Conservation (phyloP, 2,888 invertebrate genomes). For the Coecobrya sp. region DNA sequence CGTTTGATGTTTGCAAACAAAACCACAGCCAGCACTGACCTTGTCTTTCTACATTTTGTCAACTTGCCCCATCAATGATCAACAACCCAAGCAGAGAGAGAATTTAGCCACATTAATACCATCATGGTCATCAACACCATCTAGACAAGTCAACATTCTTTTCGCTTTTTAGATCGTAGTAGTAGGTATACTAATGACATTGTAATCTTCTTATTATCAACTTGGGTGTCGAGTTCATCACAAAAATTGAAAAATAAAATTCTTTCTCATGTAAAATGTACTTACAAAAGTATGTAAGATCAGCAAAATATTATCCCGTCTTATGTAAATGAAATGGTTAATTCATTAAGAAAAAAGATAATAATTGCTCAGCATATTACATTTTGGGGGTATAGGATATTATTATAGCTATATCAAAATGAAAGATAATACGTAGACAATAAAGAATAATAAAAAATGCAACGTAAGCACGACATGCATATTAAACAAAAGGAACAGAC, state of each 20-base stretch:
- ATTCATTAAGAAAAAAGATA: conserved; percentile 12
- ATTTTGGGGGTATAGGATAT: background rate
- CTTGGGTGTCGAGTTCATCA: too few species aligned
- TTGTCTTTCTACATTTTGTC: background rate
- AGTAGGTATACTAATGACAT: too few species aligned
- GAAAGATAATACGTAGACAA: background rate
- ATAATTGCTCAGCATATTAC: background rate
- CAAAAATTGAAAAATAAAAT: background rate
- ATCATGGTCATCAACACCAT: too few species aligned
- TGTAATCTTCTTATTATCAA: too few species aligned
- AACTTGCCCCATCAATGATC: background rate
- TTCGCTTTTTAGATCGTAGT: too few species aligned
- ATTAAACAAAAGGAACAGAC: conserved; percentile 33
- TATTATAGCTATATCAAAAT: background rate
- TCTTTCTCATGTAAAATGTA: background rate
- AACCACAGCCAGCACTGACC: conserved; percentile 33
- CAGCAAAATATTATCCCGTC: background rate
- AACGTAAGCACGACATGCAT: conserved; percentile 30
- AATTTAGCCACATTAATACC: too few species aligned
- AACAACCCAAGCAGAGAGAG: too few species aligned
- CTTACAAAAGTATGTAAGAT: background rate
- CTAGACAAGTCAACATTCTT: too few species aligned
- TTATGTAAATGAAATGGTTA: background rate
- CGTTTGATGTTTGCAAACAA: conserved; percentile 60
- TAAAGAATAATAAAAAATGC: background rate